phyloP scores from a whole-genome alignment of 2,113 vertebrate species.

The Xenopus tropicalis region UCB_Xtro_10.0 CM004446.2:65922001-65922500 shows the following conservation, averaged over 20 bases:
- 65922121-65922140: too few species aligned
- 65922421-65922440: not conserved
- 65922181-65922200: not conserved
- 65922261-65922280: conserved; percentile 25
- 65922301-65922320: conserved; percentile 35
- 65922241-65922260: conserved; percentile 18
- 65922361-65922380: conserved; percentile 30
- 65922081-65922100: too few species aligned
- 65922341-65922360: conserved; percentile 31
- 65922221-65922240: not conserved
- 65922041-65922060: too few species aligned
- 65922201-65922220: not conserved
- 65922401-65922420: conserved; percentile 10
- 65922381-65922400: conserved; percentile 25
- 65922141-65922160: too few species aligned
- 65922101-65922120: too few species aligned
- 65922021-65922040: too few species aligned
- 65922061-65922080: too few species aligned
- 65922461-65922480: conserved; percentile 41
- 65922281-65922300: conserved; percentile 13
- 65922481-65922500: conserved; percentile 15
- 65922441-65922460: conserved; percentile 9
- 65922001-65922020: too few species aligned
- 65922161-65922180: not conserved
- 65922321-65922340: conserved; percentile 25